Conservation (phyloP, 2,113 vertebrate species). For the Nesogale talazaci region DNA sequence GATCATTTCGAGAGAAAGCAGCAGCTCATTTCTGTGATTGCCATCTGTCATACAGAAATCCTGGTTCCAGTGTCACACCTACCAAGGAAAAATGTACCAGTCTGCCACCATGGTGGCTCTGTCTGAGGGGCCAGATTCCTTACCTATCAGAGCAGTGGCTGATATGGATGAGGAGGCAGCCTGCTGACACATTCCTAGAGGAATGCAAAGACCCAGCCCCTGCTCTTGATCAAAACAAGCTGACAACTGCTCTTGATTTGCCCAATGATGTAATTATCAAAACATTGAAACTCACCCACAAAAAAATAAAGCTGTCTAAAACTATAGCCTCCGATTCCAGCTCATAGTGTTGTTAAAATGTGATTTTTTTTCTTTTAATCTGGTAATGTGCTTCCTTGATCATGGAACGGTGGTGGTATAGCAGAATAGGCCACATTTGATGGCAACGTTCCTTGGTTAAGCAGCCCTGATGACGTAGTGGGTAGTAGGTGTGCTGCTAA, state of each 20-base stretch:
- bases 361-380: neutral
- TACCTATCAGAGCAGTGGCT: neutral
- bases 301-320: neutral
- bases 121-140: neutral
- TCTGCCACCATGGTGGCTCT: neutral
- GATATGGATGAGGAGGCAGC: neutral
- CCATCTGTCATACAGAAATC: conserved; percentile 22
- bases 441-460: neutral
- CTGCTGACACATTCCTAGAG: neutral
- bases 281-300: conserved; percentile 29
- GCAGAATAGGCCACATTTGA: neutral
- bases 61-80: neutral
- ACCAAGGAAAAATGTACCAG: neutral
- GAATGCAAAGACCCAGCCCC: neutral
- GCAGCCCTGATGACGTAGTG: too few relatives aligned
- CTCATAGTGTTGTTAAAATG: neutral
- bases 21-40: neutral
- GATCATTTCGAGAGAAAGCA: conserved; percentile 3
- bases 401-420: neutral
- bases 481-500: too few relatives aligned
- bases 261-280: neutral
- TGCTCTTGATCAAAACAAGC: neutral
- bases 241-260: neutral
- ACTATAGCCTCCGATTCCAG: neutral
- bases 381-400: neutral